A percentile compares a stretch with the other conserved stretches of the same genome.
phyloP scores from a whole-genome alignment of 2,888 invertebrate species.

The Morpho helenor region DNA sequence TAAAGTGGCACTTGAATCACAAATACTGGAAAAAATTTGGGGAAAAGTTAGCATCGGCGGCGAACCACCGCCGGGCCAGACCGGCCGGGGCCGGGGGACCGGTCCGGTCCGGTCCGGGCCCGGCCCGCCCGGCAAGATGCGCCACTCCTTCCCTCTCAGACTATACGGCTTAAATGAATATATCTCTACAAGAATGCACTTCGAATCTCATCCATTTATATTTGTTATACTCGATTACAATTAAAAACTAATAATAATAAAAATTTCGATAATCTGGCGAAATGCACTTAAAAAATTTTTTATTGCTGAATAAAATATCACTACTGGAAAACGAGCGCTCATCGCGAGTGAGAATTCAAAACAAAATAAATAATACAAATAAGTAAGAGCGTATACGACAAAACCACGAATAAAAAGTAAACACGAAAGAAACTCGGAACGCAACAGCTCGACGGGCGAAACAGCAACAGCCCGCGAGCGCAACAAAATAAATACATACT shows the following conservation, averaged over 20 bases:
- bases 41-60: constrained; percentile 75
- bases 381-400: constrained; percentile 54
- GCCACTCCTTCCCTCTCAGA: constrained; percentile 62
- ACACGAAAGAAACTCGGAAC: constrained; percentile 71
- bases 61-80: constrained; percentile 48
- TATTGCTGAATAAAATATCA: constrained; percentile 79
- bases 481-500: constrained; percentile 73
- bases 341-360: constrained; percentile 65
- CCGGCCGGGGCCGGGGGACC: constrained; percentile 14
- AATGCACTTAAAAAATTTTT: constrained; percentile 76
- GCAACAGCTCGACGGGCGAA: constrained; percentile 68
- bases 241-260: constrained; percentile 56
- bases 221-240: constrained; percentile 64
- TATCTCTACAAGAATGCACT: constrained; percentile 77
- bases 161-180: constrained; percentile 75
- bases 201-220: constrained; percentile 74
- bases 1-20: constrained; percentile 89
- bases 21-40: constrained; percentile 86
- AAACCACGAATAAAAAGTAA: constrained; percentile 65
- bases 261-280: constrained; percentile 58
- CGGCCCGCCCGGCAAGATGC: constrained; percentile 23
- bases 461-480: constrained; percentile 73
- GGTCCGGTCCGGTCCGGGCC: constrained; percentile 5
- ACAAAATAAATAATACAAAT: constrained; percentile 73
- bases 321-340: constrained; percentile 76